Evolutionary conservation across 1,140 invertebrate genomes (phyloP), one percentile per base, ranked within the genome.

Genomic region (Brachionus sp.): DNA sequence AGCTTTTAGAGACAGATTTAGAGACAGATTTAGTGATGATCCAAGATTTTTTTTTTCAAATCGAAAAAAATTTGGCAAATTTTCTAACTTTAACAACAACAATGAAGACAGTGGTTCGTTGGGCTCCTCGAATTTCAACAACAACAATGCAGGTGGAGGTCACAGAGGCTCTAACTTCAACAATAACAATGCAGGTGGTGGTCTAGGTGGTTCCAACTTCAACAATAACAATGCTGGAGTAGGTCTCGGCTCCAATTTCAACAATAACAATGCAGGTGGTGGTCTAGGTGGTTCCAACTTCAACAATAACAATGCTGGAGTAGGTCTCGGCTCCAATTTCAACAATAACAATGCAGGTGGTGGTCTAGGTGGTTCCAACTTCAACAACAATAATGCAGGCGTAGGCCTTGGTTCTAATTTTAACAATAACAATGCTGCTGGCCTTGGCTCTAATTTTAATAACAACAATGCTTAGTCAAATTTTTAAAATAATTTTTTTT

Each of bases 221-320:
- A 77, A 77, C 39, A 77, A 77, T 5, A 77, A 77, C n/a, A 77
- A 77, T 33, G 73, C 73, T 19, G 73, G 73, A n/a, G 25, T 46
- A 2, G 73, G 39, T 5, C 12, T 4, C 5, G 73, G 73, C 5
- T 46, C 39, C 7, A 77, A 77, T 19, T 77, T 77, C n/a, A 77
- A 77, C 16, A 77, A 77, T 4, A 77, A 77, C 39, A 77, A 77
- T 10, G 73, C 46, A 37, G 46, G 46, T 35, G 16, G 19, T 37
- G 39, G 73, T 42, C 25, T 70, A 9, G 73, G 39, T 5, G 39
- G 73, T 9, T 77, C 46, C 10, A 77, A 77, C 6, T 77, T 53
- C 10, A 77, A 77, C 13, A 46, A 44, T 5, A 77, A 77, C 6
- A 46, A 46, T 44, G 46, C 46, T 3, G 39, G 46, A 4, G 37